These are phyloP conservation scores for Scarus forsteni DNA, from an alignment of 2,797 vertebrate species.

Conservation along the genomic window DNA sequence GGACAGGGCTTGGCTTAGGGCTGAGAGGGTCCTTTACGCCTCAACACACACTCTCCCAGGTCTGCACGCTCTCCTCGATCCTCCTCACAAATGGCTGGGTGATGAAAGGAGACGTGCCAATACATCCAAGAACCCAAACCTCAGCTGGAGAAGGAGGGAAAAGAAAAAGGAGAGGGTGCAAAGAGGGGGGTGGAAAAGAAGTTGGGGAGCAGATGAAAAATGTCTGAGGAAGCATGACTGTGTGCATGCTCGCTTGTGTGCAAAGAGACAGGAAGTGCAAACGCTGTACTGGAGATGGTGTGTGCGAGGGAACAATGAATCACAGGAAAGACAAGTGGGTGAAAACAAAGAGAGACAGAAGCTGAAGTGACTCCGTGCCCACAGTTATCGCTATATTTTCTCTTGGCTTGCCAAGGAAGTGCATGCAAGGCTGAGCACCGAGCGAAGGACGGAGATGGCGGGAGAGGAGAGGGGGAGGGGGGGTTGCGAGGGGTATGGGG, in stretches of 20 bases:
- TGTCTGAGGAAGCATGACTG: conserved; percentile 5
- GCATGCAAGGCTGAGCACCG: conserved; percentile 46
- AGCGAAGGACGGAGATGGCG: too few relatives aligned
- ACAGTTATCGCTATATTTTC: conserved; percentile 69
- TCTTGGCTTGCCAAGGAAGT: conserved; percentile 57
- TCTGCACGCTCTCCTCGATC: conserved; percentile 69
- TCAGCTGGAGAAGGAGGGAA: conserved; percentile 50
- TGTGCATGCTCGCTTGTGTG: conserved; percentile 21
- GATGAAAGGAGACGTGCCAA: conserved; percentile 76
- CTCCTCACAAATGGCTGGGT: conserved; percentile 67
- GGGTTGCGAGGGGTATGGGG: background rate
- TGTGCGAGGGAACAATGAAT: conserved; percentile 72
- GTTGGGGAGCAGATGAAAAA: conserved; percentile 51
- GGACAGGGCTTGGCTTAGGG: conserved; percentile 82
- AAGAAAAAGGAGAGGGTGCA: conserved; percentile 42
- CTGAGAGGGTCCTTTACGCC: conserved; percentile 83
- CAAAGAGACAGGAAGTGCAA: conserved; percentile 56
- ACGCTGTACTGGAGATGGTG: conserved; percentile 51
- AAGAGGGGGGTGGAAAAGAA: background rate
- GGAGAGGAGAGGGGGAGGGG: background rate
- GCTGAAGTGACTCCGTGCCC: conserved; percentile 67
- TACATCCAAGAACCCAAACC: conserved; percentile 70
- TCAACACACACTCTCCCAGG: conserved; percentile 74
- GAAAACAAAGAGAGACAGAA: conserved; percentile 72
- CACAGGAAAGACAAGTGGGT: conserved; percentile 67